Percentiles rank a stretch among this genome's conserved stretches.
Evolutionary conservation across 2,888 invertebrate species (phyloP).

Genomic region (Orchestes rusci): DNA sequence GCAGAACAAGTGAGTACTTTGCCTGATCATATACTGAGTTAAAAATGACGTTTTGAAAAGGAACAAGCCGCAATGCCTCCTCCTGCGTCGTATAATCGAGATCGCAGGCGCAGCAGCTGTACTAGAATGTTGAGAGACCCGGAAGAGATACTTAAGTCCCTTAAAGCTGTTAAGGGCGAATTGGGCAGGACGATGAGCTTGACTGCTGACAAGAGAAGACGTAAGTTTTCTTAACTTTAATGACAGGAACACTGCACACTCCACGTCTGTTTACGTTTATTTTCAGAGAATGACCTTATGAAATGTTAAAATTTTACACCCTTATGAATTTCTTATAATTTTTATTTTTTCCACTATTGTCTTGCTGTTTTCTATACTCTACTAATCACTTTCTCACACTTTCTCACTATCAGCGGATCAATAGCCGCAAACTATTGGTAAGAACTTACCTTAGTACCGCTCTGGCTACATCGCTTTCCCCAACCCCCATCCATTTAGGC

Average conservation of each 20-base stretch:
- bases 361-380: conserved; percentile 6
- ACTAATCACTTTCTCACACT: conserved; percentile 35
- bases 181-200: conserved; percentile 77
- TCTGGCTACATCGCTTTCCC: too few species aligned
- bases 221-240: conserved; percentile 35
- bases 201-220: conserved; percentile 55
- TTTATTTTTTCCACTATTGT: conserved; percentile 3
- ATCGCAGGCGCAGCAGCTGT: conserved; percentile 74
- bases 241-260: too few species aligned
- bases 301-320: background rate
- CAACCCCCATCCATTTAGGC: too few species aligned
- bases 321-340: background rate
- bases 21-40: background rate
- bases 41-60: conserved; percentile 14
- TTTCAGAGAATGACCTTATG: too few species aligned
- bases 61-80: conserved; percentile 50
- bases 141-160: conserved; percentile 73
- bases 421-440: conserved; percentile 39
- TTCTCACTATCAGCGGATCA: conserved; percentile 37
- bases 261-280: too few species aligned
- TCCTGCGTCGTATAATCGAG: conserved; percentile 52
- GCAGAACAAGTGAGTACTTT: conserved; percentile 17
- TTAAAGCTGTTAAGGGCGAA: conserved; percentile 77
- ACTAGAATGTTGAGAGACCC: conserved; percentile 68
- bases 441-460: conserved; percentile 27